Base-by-base conservation (phyloP, 1,140 invertebrate species). In the Zaprionus ornatus region DNA sequence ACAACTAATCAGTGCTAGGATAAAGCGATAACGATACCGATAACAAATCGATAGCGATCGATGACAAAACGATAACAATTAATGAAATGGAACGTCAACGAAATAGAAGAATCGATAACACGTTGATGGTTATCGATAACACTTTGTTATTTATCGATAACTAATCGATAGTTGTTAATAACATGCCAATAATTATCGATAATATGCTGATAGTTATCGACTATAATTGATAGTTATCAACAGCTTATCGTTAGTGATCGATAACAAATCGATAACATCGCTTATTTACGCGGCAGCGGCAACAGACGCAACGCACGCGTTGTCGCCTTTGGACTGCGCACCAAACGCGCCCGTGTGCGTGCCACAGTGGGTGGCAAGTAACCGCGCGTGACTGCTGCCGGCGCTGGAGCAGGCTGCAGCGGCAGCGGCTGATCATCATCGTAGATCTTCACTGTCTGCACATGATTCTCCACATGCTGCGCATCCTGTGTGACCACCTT, bases 1-100 rank as follows among this genome's bases (percentile, higher is more conserved):
- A 91, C 50, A 88, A 82, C 90, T 91, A 91, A 91, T 91, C 90
- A 91, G 90, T 91, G 77, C 88, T 87, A 60, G 73, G 67, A 63
- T 59, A 13, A 32, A 10, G 54, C 37, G 32, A 50, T 50, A 45
- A 45, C n/a, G 7, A 45, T 45, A 45, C 9, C 37, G 32, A 50
- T 50, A 48, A 48, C n/a, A 13, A 17, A 12, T 37, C 29, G 25
- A 3, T 27, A 25, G 37, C 23, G 27, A 15, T n/a, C 21, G 10
- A 10, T 32, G 27, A 23, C 10, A 50, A 3, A 45, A 9, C 12
- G 12, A 23, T 23, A 50, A 50, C 45, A 48, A 19, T 42, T 12
- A 23, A 3, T 10, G 7, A 13, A 40, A 13, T 1, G 4, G 45
- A 9, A 6, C 12, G 32, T 10, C 6, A n/a, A n/a, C 15, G 6